These are phyloP conservation scores for Troides oblongomaculatus DNA, from an alignment of 2,888 invertebrate genomes.

Conservation along the genomic window DNA sequence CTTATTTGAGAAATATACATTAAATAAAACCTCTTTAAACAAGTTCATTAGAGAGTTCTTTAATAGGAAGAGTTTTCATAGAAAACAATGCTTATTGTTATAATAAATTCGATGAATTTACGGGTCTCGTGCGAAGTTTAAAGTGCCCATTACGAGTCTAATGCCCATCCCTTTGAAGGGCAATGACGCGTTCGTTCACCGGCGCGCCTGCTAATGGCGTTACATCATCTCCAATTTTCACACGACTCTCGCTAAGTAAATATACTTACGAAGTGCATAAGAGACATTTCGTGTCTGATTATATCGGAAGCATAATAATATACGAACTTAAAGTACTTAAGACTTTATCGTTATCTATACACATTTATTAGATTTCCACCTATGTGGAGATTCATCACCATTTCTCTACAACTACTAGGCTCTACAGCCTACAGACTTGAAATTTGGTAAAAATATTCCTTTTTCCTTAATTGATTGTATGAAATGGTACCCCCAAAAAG, in stretches of 20 bases:
- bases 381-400: too few relatives aligned
- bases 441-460: too few relatives aligned
- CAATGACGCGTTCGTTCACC: conserved; percentile 49
- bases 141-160: conserved; percentile 30
- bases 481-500: too few relatives aligned
- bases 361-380: too few relatives aligned
- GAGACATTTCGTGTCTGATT: neutral
- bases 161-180: conserved; percentile 37
- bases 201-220: conserved; percentile 50
- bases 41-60: neutral
- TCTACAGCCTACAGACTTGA: too few relatives aligned
- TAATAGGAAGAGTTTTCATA: conserved; percentile 1
- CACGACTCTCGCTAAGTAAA: conserved; percentile 16
- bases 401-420: too few relatives aligned
- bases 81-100: neutral
- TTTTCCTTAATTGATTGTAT: too few relatives aligned
- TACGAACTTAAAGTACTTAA: neutral
- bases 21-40: neutral
- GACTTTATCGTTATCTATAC: too few relatives aligned
- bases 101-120: conserved; percentile 29
- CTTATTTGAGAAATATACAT: neutral
- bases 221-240: conserved; percentile 41
- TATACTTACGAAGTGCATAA: conserved; percentile 14
- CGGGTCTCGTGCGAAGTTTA: conserved; percentile 29
- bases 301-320: neutral